phyloP scores from a whole-genome alignment of 2,888 invertebrate genomes.

The Lasioglossum zephyrum region DNA sequence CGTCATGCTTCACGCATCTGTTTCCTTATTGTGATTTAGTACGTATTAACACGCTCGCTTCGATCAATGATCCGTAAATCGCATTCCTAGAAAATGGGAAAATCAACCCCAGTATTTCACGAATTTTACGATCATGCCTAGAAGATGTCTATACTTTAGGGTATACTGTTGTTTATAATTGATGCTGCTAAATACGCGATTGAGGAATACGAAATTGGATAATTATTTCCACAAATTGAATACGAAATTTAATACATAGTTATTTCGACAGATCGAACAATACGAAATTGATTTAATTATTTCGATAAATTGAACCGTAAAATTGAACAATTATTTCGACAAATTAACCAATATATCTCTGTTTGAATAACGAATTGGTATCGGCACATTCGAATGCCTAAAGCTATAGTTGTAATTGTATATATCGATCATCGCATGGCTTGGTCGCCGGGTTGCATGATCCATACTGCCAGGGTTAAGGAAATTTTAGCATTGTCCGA shows the following conservation, averaged over 20 bases:
- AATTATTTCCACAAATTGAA: neutral
- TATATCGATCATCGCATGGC: neutral
- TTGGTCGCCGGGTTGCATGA: neutral
- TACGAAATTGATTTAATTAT: neutral
- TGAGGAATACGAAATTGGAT: too few relatives aligned
- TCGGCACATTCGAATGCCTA: neutral
- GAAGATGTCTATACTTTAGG: neutral
- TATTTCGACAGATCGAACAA: neutral
- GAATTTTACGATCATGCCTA: neutral
- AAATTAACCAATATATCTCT: neutral
- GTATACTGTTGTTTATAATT: neutral
- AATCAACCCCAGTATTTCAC: neutral
- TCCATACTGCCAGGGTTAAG: neutral
- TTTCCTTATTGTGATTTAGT: neutral
- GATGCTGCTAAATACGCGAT: too few relatives aligned
- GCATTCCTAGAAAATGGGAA: neutral
- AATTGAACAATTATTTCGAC: too few relatives aligned
- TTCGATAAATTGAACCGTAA: neutral
- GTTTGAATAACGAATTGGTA: neutral
- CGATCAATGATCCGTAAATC: neutral
- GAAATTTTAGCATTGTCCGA: neutral
- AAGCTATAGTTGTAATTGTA: neutral
- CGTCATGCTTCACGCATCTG: conserved; percentile 9
- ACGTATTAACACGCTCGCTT: neutral
- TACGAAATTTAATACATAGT: too few relatives aligned